Base-by-base conservation (phyloP, 2,113 vertebrate species). In the Halcyon malimbica region DNA sequence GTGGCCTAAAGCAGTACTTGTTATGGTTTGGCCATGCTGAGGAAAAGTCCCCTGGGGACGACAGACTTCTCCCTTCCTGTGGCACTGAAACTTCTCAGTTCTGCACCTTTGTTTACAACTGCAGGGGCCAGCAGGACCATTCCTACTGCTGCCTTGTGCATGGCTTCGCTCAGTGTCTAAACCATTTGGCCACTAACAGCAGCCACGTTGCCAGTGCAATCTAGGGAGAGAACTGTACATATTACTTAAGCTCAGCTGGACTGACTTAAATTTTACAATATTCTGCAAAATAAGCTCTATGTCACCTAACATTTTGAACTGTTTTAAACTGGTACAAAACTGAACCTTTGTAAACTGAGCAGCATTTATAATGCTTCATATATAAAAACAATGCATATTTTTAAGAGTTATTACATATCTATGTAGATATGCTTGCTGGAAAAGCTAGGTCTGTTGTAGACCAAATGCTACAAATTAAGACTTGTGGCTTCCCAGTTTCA, bases 401-500 rank as follows among this genome's bases (percentile, higher is more conserved):
- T 96, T 67, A 82, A 94, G 89, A 96, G 69, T 91, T 92, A 96
- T 76, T 95, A 83, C 89, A 42, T 93, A 93, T 94, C 96, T 96
- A 74, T 83, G 74, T 91, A 97, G 95, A 95, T 92, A 89, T 71
- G 93, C 94, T 98, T 97, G 97, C 97, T 83, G 90, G 92, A 94
- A 93, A 82, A 97, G 93, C 92, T 71, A 51, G 92, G 97, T 97
- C 96, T 97, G 62, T 91, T 96, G 92, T 86, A 97, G 95, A 95
- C 94, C 95, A 93, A 90, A 93, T 73, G 93, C 96, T 96, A 96
- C 97, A 95, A 93, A 90, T 77, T n/a, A 70, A 91, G 90, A 77
- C 76, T 92, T 92, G 93, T 96, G 96, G 97, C 95, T 97, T 96
- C 90, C 96, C 64, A 82, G 84, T 97, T 97, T 97, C 96, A 95